Conservation (phyloP, 2,888 invertebrate genomes). For the Heliconius cydno region DNA sequence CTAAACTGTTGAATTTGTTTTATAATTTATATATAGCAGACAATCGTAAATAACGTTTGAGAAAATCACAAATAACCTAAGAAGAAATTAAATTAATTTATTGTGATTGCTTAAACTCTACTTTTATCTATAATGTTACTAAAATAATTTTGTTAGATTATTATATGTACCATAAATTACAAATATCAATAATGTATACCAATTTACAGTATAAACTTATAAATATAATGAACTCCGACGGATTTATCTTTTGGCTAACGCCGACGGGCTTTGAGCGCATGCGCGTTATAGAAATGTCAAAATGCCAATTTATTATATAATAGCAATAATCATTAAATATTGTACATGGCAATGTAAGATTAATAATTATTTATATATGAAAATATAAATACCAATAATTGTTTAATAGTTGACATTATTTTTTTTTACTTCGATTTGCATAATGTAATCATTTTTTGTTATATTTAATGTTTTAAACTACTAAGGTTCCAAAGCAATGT, state of each 20-base stretch:
- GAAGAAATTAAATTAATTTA: background rate
- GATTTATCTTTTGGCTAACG: conserved; percentile 29
- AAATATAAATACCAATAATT: background rate
- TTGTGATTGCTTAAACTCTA: background rate
- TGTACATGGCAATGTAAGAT: background rate
- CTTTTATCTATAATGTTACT: background rate
- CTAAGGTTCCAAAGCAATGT: conserved; percentile 19
- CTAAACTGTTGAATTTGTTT: background rate
- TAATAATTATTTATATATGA: background rate
- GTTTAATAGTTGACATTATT: background rate
- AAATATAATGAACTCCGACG: conserved; percentile 35
- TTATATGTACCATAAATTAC: conserved; percentile 6
- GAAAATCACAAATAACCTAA: background rate
- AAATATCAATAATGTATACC: conserved; percentile 13
- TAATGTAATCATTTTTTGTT: background rate
- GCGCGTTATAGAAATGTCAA: conserved; percentile 31
- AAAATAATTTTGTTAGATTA: background rate
- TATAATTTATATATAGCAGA: background rate
- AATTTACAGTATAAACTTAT: conserved; percentile 1
- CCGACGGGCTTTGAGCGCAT: conserved; percentile 41
- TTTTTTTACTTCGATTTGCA: background rate
- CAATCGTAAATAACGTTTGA: too few relatives aligned
- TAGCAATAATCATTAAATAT: conserved; percentile 12
- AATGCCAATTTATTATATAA: conserved; percentile 19
- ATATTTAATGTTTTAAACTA: conserved; percentile 13